Conservation (phyloP, 2,113 vertebrate species). For the Panurus biarmicus region DNA sequence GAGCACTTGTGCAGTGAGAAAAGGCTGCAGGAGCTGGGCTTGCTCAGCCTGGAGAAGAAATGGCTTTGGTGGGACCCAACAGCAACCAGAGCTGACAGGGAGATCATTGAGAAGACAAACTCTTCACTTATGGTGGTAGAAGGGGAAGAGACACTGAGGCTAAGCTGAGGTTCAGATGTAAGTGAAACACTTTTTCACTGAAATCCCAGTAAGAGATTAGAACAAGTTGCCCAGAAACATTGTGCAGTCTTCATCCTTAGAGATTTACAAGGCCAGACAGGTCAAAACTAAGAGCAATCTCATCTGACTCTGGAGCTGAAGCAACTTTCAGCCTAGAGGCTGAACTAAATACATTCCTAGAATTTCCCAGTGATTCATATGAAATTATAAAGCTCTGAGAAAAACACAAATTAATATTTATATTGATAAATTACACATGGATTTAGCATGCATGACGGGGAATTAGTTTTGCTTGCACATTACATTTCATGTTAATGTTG, state of each 20-base stretch:
- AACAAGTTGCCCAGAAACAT: not conserved
- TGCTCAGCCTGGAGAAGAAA: not conserved
- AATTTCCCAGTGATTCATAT: not conserved
- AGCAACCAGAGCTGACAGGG: not conserved
- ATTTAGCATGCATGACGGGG: not conserved
- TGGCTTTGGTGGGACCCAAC: not conserved
- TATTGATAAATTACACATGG: not conserved
- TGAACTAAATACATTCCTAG: not conserved
- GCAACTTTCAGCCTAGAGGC: not conserved
- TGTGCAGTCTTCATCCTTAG: not conserved
- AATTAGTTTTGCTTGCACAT: not conserved
- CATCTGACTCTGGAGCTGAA: not conserved
- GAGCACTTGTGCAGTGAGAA: not conserved
- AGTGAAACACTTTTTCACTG: not conserved
- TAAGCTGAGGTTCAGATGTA: not conserved
- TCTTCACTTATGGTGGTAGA: not conserved
- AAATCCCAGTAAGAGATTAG: not conserved
- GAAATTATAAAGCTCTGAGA: not conserved
- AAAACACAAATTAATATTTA: not conserved
- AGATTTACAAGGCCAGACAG: not conserved
- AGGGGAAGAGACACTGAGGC: not conserved
- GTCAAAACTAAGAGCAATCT: not conserved
- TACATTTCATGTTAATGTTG: not conserved
- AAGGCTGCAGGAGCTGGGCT: not conserved
- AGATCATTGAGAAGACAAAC: not conserved